Conservation (phyloP, 2,797 vertebrate species). For the Phylloscopus collybita region DNA sequence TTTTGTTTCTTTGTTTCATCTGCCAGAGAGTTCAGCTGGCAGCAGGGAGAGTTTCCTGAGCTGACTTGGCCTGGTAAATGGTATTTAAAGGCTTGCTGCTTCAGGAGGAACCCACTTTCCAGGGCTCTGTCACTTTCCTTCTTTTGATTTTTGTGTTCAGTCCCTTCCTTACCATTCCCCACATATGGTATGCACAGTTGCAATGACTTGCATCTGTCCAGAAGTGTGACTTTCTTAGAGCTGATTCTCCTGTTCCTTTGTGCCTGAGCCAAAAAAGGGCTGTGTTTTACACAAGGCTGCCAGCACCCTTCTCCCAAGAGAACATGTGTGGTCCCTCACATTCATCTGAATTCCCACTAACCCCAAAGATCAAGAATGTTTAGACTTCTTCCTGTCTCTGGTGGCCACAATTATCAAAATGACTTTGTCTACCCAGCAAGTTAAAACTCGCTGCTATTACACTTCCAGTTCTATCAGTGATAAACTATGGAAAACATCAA, state of each 20-base stretch:
- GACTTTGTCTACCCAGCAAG: conserved; percentile 7
- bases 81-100: not conserved
- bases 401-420: conserved; percentile 44
- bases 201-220: conserved; percentile 37
- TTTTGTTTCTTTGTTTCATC: conserved; percentile 22
- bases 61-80: not conserved
- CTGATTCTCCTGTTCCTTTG: conserved; percentile 37
- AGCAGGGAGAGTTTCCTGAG: not conserved
- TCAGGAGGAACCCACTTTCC: not conserved
- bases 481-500: conserved; percentile 39
- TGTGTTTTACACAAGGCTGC: conserved; percentile 28
- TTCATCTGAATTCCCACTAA: conserved; percentile 37
- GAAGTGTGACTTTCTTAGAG: conserved; percentile 57
- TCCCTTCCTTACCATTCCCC: not conserved
- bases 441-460: conserved; percentile 3
- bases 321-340: conserved; percentile 49
- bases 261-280: conserved; percentile 9
- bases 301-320: conserved; percentile 55
- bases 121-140: conserved; percentile 13
- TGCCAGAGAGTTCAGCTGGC: not conserved
- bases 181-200: not conserved
- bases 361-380: conserved; percentile 47
- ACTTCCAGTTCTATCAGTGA: conserved; percentile 2
- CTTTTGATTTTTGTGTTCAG: not conserved
- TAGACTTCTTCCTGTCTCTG: conserved; percentile 50